These are phyloP conservation scores for Lacerta agilis DNA, from an alignment of 2,797 vertebrate species.

Conservation along the genomic window DNA sequence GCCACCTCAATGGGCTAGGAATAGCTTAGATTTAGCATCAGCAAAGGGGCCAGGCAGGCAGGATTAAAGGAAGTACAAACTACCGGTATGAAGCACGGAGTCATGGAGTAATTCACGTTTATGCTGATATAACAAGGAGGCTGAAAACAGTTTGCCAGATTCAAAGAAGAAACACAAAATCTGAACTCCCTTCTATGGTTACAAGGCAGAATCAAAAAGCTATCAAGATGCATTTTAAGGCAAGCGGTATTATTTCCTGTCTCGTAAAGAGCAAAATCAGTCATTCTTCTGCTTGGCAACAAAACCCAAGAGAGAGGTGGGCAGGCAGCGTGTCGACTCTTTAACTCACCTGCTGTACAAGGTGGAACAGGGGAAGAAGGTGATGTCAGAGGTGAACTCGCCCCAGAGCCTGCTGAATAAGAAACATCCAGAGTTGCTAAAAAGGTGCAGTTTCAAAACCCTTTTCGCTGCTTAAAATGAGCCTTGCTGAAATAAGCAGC, in stretches of 20 bases:
- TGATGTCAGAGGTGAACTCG: constrained; percentile 91
- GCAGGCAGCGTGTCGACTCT: background rate
- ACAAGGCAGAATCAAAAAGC: background rate
- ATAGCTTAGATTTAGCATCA: background rate
- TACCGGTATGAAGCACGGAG: background rate
- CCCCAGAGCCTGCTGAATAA: constrained; percentile 90
- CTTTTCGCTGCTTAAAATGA: background rate
- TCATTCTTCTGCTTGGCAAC: background rate
- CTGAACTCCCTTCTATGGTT: background rate
- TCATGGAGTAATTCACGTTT: background rate
- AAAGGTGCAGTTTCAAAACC: constrained; percentile 27
- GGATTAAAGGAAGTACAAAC: background rate
- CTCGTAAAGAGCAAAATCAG: background rate
- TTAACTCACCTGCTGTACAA: constrained; percentile 82
- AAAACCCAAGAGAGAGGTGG: background rate
- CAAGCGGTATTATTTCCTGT: background rate
- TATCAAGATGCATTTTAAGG: background rate
- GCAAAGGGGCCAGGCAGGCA: rapidly evolving
- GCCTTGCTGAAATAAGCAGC: background rate
- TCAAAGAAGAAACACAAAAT: background rate
- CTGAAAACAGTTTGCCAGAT: constrained; percentile 1
- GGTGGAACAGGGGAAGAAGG: constrained; percentile 95
- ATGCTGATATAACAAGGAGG: constrained; percentile 22
- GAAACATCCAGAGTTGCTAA: constrained; percentile 64
- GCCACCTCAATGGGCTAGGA: too few species aligned